Evolutionary conservation across 2,113 vertebrate species (phyloP).

Genomic region (Anas platyrhynchos): DNA sequence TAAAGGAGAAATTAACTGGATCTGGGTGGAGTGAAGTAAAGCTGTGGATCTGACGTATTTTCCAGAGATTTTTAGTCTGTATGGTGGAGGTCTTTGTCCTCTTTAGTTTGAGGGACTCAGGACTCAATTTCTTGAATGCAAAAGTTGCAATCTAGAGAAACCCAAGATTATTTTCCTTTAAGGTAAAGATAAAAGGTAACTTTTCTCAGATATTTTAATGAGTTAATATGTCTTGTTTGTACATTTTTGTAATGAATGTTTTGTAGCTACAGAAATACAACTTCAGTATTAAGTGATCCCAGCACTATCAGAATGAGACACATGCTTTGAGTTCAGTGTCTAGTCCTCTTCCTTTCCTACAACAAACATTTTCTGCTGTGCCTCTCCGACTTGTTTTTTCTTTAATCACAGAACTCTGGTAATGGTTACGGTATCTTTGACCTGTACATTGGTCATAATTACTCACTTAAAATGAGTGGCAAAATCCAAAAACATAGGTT

Average conservation of each 20-base stretch:
- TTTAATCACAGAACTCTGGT: neutral
- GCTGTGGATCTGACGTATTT: neutral
- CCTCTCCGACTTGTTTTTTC: neutral
- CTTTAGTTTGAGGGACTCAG: neutral
- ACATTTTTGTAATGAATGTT: neutral
- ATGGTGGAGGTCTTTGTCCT: neutral
- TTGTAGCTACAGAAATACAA: neutral
- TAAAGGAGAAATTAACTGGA: neutral
- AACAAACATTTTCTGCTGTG: neutral
- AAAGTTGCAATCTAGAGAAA: neutral
- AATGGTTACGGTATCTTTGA: neutral
- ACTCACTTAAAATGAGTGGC: neutral
- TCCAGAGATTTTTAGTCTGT: neutral
- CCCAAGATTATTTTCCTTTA: neutral
- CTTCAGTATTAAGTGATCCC: neutral
- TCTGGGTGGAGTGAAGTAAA: neutral
- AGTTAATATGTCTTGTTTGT: neutral
- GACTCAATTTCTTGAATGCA: neutral
- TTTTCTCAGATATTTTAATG: neutral
- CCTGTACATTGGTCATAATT: neutral
- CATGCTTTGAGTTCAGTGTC: neutral
- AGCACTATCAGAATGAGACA: neutral
- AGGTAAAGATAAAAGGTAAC: neutral
- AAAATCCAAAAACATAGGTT: accelerated
- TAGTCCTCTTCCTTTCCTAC: neutral